Base-by-base conservation (phyloP, 2,113 vertebrate genomes). In the Tupaia tana region DNA sequence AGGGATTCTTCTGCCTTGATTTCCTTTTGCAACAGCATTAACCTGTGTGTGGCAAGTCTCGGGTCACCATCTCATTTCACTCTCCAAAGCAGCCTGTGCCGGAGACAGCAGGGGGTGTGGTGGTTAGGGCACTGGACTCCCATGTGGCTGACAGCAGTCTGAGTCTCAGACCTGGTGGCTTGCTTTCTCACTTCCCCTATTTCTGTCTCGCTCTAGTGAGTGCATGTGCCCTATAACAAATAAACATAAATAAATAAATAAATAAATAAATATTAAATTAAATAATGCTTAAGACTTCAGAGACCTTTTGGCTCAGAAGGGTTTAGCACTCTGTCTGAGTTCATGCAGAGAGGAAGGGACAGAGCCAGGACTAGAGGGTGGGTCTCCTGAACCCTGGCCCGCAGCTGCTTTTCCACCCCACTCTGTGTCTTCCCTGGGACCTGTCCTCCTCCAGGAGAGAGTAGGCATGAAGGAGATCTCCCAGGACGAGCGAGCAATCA, bases 41-140 rank as follows among this genome's bases (percentile, higher is more conserved):
- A 7, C 1, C 18, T 79, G 9, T 79, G 27, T 61, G 52, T 34
- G 73, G 78, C 52, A 61, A 67, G 54, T 19, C 56, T 3, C 31
- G 9, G 73, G 19, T 27, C 63, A 52, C 54, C 19, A 12, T 63
- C 25, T 61, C 59, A 52, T 61, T 86, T 86, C 34, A 13, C 24
- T 70, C n/a, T 86, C 82, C n/a, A 61, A 70, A 79, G 91, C 54
- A 70, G 82, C 6, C 63, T 77, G 15, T 92, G 91, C 6, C 43
- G 6, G 43, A 43, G 43, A 43, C 43, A 43, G 43, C 43, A 43
- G 43, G 43, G 43, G 43, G 43, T 43, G 43, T 43, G 43, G 43
- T 43, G 43, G 43, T 43, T 43, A 43, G 43, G 43, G 43, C 43
- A 43, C 43, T 43, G 6, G 43, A 43, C 43, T 43, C 43, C 43